A percentile compares a stretch with the other conserved stretches of the same genome.
Evolutionary conservation across 2,113 vertebrate species (phyloP).

Genomic region (Brevimyrus niger): DNA sequence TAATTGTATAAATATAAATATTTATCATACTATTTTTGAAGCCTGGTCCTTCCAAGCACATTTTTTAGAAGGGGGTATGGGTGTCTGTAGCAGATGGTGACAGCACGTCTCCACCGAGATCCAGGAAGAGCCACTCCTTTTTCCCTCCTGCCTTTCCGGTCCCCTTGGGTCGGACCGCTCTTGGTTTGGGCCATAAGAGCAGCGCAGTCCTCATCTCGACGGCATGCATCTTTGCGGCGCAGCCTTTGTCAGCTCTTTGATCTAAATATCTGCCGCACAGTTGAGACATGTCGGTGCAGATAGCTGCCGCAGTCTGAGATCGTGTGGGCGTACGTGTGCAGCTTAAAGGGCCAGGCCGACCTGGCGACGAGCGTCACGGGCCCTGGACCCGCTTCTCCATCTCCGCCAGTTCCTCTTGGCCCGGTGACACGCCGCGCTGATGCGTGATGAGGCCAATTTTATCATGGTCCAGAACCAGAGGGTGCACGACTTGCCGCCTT

Average conservation of each 20-base stretch:
- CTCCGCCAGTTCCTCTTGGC: not conserved
- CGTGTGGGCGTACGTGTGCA: not conserved
- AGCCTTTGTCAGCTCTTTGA: not conserved
- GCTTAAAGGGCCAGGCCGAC: not conserved
- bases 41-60: not conserved
- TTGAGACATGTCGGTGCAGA: not conserved
- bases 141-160: not conserved
- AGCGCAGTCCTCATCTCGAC: not conserved
- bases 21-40: not conserved
- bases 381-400: not conserved
- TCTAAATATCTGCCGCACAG: not conserved
- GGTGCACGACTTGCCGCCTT: not conserved
- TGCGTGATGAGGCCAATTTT: not conserved
- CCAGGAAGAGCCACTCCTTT: not conserved
- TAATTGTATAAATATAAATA: not conserved
- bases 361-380: not conserved
- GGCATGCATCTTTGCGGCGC: not conserved
- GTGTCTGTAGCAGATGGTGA: slow-evolving; percentile 4
- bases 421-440: not conserved
- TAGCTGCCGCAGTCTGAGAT: not conserved
- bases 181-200: not conserved
- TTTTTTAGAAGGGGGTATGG: not conserved
- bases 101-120: not conserved
- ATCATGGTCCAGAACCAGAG: not conserved
- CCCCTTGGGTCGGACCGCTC: not conserved